phyloP scores from a whole-genome alignment of 2,797 vertebrate genomes.

The Gouania willdenowi region DNA sequence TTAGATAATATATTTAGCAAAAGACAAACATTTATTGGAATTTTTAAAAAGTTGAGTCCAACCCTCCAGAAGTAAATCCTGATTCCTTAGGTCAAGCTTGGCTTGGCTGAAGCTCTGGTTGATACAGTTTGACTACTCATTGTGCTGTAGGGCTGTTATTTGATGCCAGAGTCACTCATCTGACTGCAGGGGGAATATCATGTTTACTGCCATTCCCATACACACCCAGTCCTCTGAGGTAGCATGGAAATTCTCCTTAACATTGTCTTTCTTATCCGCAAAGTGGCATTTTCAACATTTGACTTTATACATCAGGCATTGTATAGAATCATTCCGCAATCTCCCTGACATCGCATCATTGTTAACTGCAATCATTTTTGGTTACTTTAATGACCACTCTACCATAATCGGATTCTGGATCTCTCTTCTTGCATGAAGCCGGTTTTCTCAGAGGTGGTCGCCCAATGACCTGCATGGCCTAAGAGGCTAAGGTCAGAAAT shows the following conservation, averaged over 20 bases:
- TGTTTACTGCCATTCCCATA: constrained; percentile 76
- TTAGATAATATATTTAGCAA: no score
- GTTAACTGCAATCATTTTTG: constrained; percentile 16
- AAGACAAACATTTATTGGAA: no score
- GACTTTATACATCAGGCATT: no score
- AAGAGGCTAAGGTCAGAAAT: constrained; percentile 39
- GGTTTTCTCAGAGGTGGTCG: constrained; percentile 14
- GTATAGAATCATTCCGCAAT: constrained; percentile 4
- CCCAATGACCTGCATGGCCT: constrained; percentile 48
- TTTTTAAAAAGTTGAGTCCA: no score
- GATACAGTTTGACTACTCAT: constrained; percentile 66
- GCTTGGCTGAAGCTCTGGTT: constrained; percentile 54
- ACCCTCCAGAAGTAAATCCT: not conserved
- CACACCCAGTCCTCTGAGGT: constrained; percentile 73
- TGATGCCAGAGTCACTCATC: constrained; percentile 55
- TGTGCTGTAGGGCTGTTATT: constrained; percentile 77
- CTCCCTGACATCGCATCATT: constrained; percentile 7
- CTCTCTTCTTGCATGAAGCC: constrained; percentile 12
- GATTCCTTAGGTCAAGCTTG: constrained; percentile 12
- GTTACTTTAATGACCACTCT: constrained; percentile 11
- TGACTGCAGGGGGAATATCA: constrained; percentile 65
- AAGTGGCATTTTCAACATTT: no score
- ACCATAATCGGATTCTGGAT: no score
- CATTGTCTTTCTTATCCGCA: constrained; percentile 5
- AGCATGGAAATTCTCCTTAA: constrained; percentile 31